A percentile compares a stretch with the other conserved stretches of the same genome.
Evolutionary conservation across 2,888 invertebrate species (phyloP).

Genomic region (Plemyria rubiginata): DNA sequence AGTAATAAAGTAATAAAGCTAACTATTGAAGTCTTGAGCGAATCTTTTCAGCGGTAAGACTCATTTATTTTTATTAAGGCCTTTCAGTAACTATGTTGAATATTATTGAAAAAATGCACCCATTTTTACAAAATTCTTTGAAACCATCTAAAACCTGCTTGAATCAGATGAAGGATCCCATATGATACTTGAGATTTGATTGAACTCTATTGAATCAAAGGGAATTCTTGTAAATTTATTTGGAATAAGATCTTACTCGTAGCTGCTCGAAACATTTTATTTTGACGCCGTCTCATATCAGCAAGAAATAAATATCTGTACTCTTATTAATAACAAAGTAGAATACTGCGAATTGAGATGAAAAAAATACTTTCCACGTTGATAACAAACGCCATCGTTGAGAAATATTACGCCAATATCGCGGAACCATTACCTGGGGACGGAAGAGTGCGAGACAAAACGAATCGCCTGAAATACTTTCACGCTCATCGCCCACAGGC

Average conservation of each 20-base stretch:
- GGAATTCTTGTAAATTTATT: too few relatives aligned
- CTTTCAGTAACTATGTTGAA: slow-evolving; percentile 11
- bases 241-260: not conserved
- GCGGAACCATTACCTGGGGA: slow-evolving; percentile 66
- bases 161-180: too few relatives aligned
- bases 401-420: slow-evolving; percentile 76
- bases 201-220: too few relatives aligned
- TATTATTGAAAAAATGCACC: not conserved
- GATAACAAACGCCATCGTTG: slow-evolving; percentile 71
- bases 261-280: not conserved
- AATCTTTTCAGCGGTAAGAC: slow-evolving; percentile 20
- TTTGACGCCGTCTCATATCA: not conserved
- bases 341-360: slow-evolving; percentile 37
- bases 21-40: slow-evolving; percentile 24
- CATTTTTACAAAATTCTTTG: not conserved
- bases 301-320: slow-evolving; percentile 10
- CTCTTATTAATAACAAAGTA: slow-evolving; percentile 24
- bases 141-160: not conserved
- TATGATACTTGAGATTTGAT: too few relatives aligned
- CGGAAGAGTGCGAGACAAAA: slow-evolving; percentile 65
- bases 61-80: slow-evolving; percentile 23
- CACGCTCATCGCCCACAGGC: slow-evolving; percentile 34
- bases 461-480: slow-evolving; percentile 62
- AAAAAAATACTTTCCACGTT: slow-evolving; percentile 63
- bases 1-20: slow-evolving; percentile 28